Conservation (phyloP, 2,888 invertebrate species). For the Tetropium fuscum region DNA sequence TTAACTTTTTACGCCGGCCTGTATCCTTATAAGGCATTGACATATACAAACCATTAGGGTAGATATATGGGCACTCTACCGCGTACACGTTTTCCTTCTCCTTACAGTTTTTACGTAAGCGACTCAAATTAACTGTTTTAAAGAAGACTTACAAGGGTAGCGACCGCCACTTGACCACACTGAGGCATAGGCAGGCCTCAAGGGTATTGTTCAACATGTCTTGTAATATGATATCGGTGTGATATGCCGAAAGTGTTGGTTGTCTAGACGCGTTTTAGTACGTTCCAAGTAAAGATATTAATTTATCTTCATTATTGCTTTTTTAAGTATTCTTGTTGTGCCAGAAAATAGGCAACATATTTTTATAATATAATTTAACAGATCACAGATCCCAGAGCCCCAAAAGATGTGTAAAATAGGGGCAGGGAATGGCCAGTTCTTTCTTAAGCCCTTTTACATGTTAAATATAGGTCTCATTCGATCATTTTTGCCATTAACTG, state of each 20-base stretch:
- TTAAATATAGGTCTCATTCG: no score
- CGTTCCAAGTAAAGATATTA: neutral
- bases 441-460: no score
- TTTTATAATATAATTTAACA: no score
- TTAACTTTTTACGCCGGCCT: conserved; percentile 1
- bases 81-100: conserved; percentile 25
- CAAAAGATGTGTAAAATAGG: no score
- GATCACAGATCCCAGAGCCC: no score
- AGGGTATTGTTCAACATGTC: conserved; percentile 9
- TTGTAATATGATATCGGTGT: conserved; percentile 20
- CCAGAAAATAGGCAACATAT: conserved; percentile 12
- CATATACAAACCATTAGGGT: conserved; percentile 36
- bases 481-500: no score
- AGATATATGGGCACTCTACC: conserved; percentile 31
- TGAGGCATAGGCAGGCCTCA: neutral
- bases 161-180: conserved; percentile 29
- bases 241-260: conserved; percentile 16
- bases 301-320: conserved; percentile 15
- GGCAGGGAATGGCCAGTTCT: no score
- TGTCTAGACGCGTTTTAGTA: conserved; percentile 13
- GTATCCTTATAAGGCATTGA: conserved; percentile 28
- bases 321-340: neutral
- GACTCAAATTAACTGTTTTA: conserved; percentile 26
- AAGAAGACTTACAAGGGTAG: conserved; percentile 18
- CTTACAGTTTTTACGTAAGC: conserved; percentile 27